Evolutionary conservation across 2,113 vertebrate genomes (phyloP).

Genomic region (Periophthalmus modestus): DNA sequence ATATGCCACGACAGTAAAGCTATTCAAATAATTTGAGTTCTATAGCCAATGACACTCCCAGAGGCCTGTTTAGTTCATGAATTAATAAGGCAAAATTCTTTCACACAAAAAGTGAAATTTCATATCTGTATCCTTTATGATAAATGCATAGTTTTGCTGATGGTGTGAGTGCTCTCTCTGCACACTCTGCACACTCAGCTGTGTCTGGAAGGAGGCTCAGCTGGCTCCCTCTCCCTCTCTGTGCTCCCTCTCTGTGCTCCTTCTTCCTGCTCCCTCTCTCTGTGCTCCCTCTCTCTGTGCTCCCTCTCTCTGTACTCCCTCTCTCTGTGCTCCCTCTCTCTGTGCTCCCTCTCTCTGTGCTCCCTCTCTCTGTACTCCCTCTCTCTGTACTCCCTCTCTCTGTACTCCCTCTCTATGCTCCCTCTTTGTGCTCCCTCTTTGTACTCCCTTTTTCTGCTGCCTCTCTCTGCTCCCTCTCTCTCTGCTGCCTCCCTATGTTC

Average conservation of each 20-base stretch:
- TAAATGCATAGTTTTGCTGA: not conserved
- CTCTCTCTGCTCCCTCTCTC: no score
- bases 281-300: conserved; percentile 51
- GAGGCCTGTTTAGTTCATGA: no score
- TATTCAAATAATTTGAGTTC: not conserved
- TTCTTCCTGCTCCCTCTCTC: no score
- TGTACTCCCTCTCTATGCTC: no score
- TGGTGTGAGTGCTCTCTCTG: not conserved
- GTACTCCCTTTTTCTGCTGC: no score
- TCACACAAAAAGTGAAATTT: not conserved
- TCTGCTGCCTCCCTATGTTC: no score
- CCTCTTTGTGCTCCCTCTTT: no score
- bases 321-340: conserved; percentile 53
- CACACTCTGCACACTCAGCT: conserved; percentile 9
- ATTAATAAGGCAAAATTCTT: no score
- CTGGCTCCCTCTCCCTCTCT: conserved; percentile 25
- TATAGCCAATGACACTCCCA: no score
- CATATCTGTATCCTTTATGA: not conserved
- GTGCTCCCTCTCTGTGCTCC: conserved; percentile 71
- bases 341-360: conserved; percentile 51
- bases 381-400: no score
- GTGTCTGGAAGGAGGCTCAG: conserved; percentile 1
- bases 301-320: no score
- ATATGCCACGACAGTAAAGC: not conserved
- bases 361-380: no score